phyloP scores from a whole-genome alignment of 2,888 invertebrate species.

The Eupeodes latifasciatus region DNA sequence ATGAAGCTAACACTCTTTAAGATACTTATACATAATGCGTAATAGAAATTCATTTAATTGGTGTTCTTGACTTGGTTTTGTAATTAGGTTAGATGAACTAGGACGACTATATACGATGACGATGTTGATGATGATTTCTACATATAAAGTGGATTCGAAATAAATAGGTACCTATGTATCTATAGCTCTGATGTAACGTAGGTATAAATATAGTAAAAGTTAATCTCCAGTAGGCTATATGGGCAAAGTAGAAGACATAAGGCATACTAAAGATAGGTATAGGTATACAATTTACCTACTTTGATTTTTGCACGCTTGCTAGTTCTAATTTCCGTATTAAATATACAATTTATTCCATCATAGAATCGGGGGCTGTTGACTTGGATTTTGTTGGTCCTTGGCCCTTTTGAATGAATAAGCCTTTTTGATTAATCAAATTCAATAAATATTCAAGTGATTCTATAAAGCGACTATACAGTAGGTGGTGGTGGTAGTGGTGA shows the following conservation, averaged over 20 bases:
- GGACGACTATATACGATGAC: not conserved
- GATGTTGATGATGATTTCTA: conserved; percentile 3
- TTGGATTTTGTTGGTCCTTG: conserved; percentile 12
- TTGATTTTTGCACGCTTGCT: conserved; percentile 10
- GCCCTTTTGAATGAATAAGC: conserved; percentile 1
- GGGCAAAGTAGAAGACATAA: not conserved
- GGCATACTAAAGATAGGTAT: not conserved
- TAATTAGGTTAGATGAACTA: conserved; percentile 58
- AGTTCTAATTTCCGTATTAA: not conserved
- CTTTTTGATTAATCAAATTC: conserved; percentile 36
- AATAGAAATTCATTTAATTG: conserved; percentile 64
- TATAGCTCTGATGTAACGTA: not conserved
- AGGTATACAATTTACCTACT: not conserved
- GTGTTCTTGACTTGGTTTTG: conserved; percentile 70
- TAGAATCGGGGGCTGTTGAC: not conserved
- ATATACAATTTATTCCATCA: not conserved
- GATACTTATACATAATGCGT: conserved; percentile 47
- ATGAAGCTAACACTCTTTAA: not conserved
- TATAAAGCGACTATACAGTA: too few species aligned
- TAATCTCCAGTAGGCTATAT: not conserved
- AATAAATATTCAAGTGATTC: conserved; percentile 22
- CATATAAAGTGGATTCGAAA: conserved; percentile 21
- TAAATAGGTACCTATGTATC: not conserved
- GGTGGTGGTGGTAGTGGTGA: too few species aligned
- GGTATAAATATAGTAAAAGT: not conserved